Evolutionary conservation across 2,797 vertebrate genomes (phyloP).

Genomic region (Muraenolepis orangiensis): DNA sequence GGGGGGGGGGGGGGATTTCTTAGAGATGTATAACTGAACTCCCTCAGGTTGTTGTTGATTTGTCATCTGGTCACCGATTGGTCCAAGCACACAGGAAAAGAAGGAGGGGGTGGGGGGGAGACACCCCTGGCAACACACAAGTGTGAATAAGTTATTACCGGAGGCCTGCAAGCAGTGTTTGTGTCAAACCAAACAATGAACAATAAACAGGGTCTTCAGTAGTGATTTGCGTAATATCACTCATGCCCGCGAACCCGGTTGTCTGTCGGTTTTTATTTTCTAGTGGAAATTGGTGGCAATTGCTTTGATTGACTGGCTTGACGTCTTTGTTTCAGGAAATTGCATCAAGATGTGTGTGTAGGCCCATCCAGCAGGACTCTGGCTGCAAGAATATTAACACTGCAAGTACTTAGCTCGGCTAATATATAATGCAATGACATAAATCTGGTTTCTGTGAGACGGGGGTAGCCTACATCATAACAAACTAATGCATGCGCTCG

Average conservation of each 20-base stretch:
- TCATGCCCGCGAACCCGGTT: background rate
- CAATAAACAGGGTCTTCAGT: no score
- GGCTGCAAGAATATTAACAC: background rate
- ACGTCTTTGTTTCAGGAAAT: background rate
- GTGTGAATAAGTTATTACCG: background rate
- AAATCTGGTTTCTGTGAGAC: background rate
- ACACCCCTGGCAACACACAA: constrained; percentile 43
- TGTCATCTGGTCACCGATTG: constrained; percentile 44
- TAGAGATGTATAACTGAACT: constrained; percentile 37
- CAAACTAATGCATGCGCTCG: background rate
- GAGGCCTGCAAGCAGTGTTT: background rate
- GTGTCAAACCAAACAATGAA: no score
- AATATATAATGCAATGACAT: background rate
- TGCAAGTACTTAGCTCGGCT: background rate
- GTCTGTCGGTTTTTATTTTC: background rate
- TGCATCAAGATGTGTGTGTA: background rate
- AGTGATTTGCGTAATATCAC: background rate
- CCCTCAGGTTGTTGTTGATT: constrained; percentile 54
- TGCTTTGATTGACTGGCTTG: no score
- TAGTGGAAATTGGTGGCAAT: background rate
- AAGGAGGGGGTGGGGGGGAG: background rate
- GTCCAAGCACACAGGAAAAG: constrained; percentile 43
- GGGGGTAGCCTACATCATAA: constrained; percentile 5
- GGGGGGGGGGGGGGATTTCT: constrained; percentile 22
- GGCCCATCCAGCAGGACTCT: background rate